Evolutionary conservation across 2,113 vertebrate genomes (phyloP), one percentile per base, ranked within the genome.

Genomic region (Charadrius vociferus): DNA sequence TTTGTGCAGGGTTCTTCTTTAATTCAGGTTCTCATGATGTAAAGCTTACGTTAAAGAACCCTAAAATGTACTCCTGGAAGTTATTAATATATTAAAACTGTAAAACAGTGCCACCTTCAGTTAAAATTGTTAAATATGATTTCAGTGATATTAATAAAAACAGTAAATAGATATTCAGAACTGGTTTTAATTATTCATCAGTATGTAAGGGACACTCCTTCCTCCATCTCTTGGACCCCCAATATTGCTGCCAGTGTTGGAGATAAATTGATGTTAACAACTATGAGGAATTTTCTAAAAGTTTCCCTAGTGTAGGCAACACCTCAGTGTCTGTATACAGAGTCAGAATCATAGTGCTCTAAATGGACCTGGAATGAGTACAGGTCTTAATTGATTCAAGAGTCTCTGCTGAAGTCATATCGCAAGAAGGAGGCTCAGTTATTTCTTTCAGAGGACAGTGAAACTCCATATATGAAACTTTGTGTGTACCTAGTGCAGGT

Each of bases 71-170:
- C 34, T 90, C 68, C 62, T 95, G 65, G 49, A 81, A 65, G 43
- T 86, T 96, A 90, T 78, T 93, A 81, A 90, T 91, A 75, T 41
- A 82, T 89, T 90, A 97, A 93, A 84, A 93, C 74, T 96, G 93
- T 96, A 89, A 95, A 94, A 97, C 95, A 97, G 92, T 96, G 93
- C 97, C 97, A 97, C 86, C 95, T 97, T 96, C 95, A 97, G 97
- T 95, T 96, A 93, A 89, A 93, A 89, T 70, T 17, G 61, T 72
- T 93, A 87, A 95, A 95, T 95, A 91, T 94, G 2, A 55, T 82
- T 91, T 95, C 56, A 84, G 24, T 81, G 8, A 47, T 75, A 81
- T 45, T 92, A 72, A 29, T 71, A 61, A 77, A 77, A 85, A 58
- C 8, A 67, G 7, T 75, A 87, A 86, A 67, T 39, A 74, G 20